Evolutionary conservation across 2,113 vertebrate species (phyloP).

Genomic region (Sorex araneus): DNA sequence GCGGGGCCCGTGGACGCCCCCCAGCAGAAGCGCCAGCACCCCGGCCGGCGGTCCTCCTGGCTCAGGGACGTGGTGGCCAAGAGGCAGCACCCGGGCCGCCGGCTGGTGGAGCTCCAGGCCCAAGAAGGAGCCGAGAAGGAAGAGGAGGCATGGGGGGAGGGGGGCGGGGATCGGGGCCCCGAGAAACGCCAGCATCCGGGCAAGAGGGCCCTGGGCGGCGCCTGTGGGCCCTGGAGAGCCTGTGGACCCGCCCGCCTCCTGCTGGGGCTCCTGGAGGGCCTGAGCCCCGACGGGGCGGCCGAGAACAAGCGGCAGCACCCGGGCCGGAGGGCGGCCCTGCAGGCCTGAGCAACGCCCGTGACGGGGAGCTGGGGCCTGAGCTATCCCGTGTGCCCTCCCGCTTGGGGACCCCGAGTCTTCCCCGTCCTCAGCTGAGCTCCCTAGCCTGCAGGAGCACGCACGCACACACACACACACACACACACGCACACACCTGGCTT

Average conservation of each 20-base stretch:
- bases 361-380: constrained; percentile 42
- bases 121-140: constrained; percentile 80
- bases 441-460: background rate
- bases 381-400: background rate
- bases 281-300: constrained; percentile 85
- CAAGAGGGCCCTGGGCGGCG: constrained; percentile 90
- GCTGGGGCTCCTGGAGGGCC: constrained; percentile 90
- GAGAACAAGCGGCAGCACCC: constrained; percentile 95
- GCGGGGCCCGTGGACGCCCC: background rate
- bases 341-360: constrained; percentile 85
- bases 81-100: constrained; percentile 90
- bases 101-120: constrained; percentile 80
- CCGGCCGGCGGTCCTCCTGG: constrained; percentile 89
- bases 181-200: constrained; percentile 93
- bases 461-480: too few species aligned
- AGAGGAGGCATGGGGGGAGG: constrained; percentile 80
- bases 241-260: constrained; percentile 89
- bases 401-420: background rate
- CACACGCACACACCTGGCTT: background rate
- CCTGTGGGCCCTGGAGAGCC: constrained; percentile 88
- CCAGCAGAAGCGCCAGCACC: constrained; percentile 90
- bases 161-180: constrained; percentile 84
- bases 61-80: constrained; percentile 64
- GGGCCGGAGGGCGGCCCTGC: constrained; percentile 89
- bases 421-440: background rate